phyloP scores from a whole-genome alignment of 2,888 invertebrate species.

The Lydus trimaculatus region DNA sequence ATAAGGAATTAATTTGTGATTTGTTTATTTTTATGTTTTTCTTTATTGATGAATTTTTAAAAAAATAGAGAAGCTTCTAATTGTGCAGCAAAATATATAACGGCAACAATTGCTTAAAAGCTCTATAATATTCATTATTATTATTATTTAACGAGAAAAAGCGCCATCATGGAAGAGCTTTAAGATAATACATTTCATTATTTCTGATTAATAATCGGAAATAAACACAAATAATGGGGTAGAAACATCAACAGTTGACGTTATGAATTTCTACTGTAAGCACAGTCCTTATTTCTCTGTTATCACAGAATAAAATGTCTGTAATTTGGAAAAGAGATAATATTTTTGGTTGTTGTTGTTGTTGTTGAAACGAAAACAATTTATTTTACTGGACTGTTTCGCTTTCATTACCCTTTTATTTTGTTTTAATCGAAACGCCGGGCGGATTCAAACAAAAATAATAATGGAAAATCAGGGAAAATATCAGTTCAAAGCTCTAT shows the following conservation, averaged over 20 bases:
- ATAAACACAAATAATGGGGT: neutral
- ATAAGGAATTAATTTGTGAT: neutral
- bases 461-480: neutral
- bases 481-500: neutral
- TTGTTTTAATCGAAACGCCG: neutral
- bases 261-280: constrained; percentile 45
- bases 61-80: constrained; percentile 30
- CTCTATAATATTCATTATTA: constrained; percentile 2
- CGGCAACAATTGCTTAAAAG: neutral
- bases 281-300: constrained; percentile 62
- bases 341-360: too few species aligned
- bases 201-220: neutral
- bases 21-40: constrained; percentile 7
- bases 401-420: neutral
- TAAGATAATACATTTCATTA: constrained; percentile 18
- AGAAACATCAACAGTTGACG: constrained; percentile 9
- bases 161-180: constrained; percentile 28
- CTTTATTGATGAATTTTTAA: constrained; percentile 22
- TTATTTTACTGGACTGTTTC: neutral
- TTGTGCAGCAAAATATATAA: neutral
- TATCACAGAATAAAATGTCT: constrained; percentile 60
- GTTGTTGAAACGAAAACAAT: too few species aligned
- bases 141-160: neutral
- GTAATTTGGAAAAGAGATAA: constrained; percentile 54
- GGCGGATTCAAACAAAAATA: neutral